Evolutionary conservation across 2,113 vertebrate genomes (phyloP), one percentile per base, ranked within the genome.

Genomic region (Panthera tigris): DNA sequence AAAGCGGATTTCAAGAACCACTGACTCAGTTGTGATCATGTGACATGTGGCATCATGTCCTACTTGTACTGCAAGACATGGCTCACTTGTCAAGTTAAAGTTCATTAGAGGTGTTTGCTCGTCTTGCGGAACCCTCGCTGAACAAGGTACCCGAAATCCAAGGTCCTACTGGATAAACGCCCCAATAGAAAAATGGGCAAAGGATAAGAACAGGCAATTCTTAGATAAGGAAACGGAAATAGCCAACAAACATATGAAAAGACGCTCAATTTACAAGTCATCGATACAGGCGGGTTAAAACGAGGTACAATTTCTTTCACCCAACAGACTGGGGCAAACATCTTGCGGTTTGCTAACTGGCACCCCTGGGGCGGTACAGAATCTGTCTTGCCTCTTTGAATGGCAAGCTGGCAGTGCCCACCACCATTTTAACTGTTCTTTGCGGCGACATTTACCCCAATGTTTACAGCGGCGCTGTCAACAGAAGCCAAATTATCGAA

Each of bases 291-390:
- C 0, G 5, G 61, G 79, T 10, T 55, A 55, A 80, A 76, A 27
- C 48, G 39, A 71, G 68, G 23, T 0, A 7, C 0, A 5, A 1
- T 19, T 14, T 73, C 45, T 68, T 45, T 39, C 48, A n/a, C 15
- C 31, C 14, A 0, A 4, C 18, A 39, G 63, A 8, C 61, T 0
- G 4, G 16, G 45, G 39, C 10, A 33, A 55, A 18, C 3, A 19
- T 0, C 3, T 12, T 25, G 55, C 73, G 21, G 57, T 23, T 5
- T 57, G 52, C 36, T 25, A 21, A 6, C 15, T 0, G 52, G 36
- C 23, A 1, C 41, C 1, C 80, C 25, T 0, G 41, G 0, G 4
- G 33, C 8, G 0, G 0, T 1, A 10, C 10, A 16, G 69, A 7
- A 66, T 6, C 13, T 33, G n/a, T 0, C 12, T 31, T 21, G 33